phyloP scores from a whole-genome alignment of 2,797 vertebrate genomes.

The Sarcophilus harrisii region DNA sequence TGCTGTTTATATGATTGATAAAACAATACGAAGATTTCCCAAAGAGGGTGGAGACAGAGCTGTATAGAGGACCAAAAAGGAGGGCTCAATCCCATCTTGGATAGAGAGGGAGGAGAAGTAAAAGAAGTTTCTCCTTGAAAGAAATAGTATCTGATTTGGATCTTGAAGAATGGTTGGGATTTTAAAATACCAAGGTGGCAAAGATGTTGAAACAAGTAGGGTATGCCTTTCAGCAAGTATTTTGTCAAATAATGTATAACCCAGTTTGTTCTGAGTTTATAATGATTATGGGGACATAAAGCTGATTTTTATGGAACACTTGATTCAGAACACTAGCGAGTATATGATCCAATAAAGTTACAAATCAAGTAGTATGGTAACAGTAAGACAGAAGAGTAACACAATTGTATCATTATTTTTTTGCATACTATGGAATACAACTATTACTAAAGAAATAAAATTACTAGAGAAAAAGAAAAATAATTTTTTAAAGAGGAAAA shows the following conservation, averaged over 20 bases:
- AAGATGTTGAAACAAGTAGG: not conserved
- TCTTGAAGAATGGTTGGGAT: not conserved
- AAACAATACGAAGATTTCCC: not conserved
- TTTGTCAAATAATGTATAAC: not conserved
- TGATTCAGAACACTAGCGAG: not conserved
- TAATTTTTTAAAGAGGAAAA: constrained; percentile 48
- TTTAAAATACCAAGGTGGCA: not conserved
- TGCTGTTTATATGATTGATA: not conserved
- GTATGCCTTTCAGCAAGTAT: not conserved
- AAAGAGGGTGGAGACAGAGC: not conserved
- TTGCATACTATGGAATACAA: not conserved
- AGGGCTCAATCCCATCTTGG: not conserved
- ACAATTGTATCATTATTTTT: not conserved
- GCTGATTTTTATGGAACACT: not conserved
- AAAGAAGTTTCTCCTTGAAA: not conserved
- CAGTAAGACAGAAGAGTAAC: constrained; percentile 2
- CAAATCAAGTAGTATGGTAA: not conserved
- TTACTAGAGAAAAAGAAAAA: constrained; percentile 30
- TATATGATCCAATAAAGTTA: not conserved
- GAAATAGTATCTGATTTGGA: not conserved
- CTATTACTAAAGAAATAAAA: constrained; percentile 34
- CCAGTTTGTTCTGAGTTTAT: not conserved
- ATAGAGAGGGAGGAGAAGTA: not conserved
- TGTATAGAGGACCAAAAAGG: not conserved
- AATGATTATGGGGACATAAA: not conserved